Conservation (phyloP, 2,113 vertebrate genomes). For the Istiophorus platypterus region DNA sequence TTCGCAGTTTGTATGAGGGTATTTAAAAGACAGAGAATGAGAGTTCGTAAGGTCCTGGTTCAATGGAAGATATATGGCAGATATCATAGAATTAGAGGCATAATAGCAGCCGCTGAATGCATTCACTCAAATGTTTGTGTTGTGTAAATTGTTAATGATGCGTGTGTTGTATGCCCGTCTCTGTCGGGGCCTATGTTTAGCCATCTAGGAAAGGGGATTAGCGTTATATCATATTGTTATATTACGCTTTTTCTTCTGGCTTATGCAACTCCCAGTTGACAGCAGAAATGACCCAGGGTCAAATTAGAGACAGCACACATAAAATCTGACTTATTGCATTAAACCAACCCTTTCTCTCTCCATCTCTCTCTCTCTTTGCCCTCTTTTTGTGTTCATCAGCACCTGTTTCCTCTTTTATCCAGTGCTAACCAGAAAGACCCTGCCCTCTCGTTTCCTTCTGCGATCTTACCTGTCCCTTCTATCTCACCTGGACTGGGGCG, state of each 20-base stretch:
- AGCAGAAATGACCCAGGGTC: constrained; percentile 51
- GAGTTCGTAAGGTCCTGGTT: neutral
- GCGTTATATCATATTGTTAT: constrained; percentile 18
- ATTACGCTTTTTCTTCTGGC: constrained; percentile 62
- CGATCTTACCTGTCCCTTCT: constrained; percentile 15
- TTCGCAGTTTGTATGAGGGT: too few relatives aligned
- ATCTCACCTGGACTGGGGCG: constrained; percentile 10
- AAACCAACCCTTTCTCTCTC: constrained; percentile 22
- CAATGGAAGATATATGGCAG: neutral
- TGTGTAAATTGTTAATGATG: constrained; percentile 8
- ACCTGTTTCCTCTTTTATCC: constrained; percentile 35
- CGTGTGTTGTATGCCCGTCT: constrained; percentile 10
- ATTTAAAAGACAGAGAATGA: neutral
- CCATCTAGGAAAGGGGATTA: constrained; percentile 43
- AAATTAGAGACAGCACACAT: constrained; percentile 56
- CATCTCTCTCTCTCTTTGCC: neutral
- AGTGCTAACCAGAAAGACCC: constrained; percentile 9
- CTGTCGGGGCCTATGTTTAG: constrained; percentile 56
- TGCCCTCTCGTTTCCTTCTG: constrained; percentile 10
- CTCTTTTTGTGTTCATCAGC: constrained; percentile 2
- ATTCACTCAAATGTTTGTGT: constrained; percentile 16
- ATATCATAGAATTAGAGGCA: neutral
- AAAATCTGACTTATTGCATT: constrained; percentile 43
- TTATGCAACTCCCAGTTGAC: constrained; percentile 64
- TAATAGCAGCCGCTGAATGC: neutral